A percentile compares a stretch with the other conserved stretches of the same genome.
Evolutionary conservation across 2,113 vertebrate genomes (phyloP).

Genomic region (Lathamus discolor): DNA sequence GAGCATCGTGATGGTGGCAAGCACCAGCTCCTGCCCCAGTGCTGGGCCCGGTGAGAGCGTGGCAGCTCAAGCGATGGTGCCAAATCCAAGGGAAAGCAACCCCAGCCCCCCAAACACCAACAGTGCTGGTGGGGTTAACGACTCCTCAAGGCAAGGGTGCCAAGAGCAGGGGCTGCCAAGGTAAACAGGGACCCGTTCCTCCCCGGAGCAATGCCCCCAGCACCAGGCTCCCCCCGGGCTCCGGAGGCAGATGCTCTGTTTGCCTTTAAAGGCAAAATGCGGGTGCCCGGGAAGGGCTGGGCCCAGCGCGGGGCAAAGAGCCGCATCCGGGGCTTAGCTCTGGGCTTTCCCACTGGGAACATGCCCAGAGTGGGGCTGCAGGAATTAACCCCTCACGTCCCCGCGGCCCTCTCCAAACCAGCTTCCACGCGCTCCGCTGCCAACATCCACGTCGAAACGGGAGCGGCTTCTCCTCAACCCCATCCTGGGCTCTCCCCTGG

Average conservation of each 20-base stretch:
- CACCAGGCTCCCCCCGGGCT: not conserved
- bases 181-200: conserved; percentile 1
- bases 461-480: not conserved
- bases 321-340: not conserved
- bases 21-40: not conserved
- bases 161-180: not conserved
- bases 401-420: not conserved
- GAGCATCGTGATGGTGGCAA: fast-evolving
- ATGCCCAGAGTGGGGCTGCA: not conserved
- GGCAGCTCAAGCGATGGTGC: not conserved
- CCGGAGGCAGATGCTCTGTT: not conserved
- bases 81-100: not conserved
- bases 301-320: not conserved
- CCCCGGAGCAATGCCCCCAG: not conserved
- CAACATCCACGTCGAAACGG: fast-evolving
- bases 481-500: not conserved
- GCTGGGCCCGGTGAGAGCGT: not conserved
- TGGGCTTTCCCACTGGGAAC: not conserved
- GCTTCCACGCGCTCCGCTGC: fast-evolving
- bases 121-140: not conserved
- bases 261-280: conserved; percentile 57
- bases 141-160: not conserved
- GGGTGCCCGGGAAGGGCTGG: not conserved
- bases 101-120: not conserved
- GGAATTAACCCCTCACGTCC: fast-evolving